Base-by-base conservation (phyloP, 1,140 invertebrate genomes). In the Vollenhovia emeryi region DNA sequence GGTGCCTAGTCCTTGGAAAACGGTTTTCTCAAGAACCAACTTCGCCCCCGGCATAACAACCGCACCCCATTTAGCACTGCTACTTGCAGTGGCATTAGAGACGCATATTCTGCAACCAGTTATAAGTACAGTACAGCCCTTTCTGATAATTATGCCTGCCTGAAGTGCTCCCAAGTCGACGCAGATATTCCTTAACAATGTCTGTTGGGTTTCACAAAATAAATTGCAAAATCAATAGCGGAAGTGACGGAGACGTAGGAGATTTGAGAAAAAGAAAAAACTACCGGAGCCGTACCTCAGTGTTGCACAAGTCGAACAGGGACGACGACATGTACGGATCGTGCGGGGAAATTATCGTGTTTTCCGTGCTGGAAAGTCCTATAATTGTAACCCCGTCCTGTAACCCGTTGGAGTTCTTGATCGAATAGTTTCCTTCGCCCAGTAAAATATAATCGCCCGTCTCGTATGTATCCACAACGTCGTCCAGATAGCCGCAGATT, bases 311-410 rank as follows among this genome's bases (percentile, higher is more conserved):
- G 76, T 95, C 94, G 9, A 95, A 88, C 6, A 95, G 83, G 0
- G 92, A 93, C 15, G 92, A 91, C 45, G 92, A 89, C 59, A 86
- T 89, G 78, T 92, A 89, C n/a, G 86, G 92, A 74, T 94, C 93
- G 40, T 86, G 88, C 24, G 92, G 92, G 82, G 52, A 87, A 24
- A 95, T 66, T 60, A 93, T 74, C 3, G 91, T 94, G 1, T 79
- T 36, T 8, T 93, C 86, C 30, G 43, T 9, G n/a, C 75, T 80
- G 30, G 86, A 57, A 50, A 95, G 92, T 33, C 95, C 95, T 89
- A 89, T 95, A 27, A 96, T 91, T 30, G 79, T 91, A 18, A 95
- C 95, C n/a, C 95, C 95, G 86, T 95, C 93, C 90, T 95, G 93
- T 57, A 96, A 90, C n/a, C 92, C 94, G 45, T 93, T 94, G 13